Percentiles rank a stretch among this genome's conserved stretches.
phyloP scores from a whole-genome alignment of 2,113 vertebrate species.

The Saimiri boliviensis region DNA sequence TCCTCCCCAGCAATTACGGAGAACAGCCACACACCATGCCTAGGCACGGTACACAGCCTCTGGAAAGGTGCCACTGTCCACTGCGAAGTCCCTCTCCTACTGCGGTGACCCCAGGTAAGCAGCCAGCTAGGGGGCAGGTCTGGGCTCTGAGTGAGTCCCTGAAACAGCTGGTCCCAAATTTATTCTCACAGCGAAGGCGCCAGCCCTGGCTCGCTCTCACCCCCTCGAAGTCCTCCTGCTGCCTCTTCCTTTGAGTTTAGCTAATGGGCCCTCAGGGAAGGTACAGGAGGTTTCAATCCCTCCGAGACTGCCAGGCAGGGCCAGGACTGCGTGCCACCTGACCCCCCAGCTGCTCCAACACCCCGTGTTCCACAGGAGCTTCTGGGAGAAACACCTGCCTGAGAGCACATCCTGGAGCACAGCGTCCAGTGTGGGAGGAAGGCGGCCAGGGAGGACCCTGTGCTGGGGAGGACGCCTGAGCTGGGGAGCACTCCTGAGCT shows the following conservation, averaged over 20 bases:
- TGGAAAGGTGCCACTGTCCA: not conserved
- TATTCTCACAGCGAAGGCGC: not conserved
- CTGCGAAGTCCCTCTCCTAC: too few relatives aligned
- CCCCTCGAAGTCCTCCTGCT: accelerated
- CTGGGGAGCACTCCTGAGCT: too few relatives aligned
- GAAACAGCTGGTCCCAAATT: not conserved
- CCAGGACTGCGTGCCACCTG: accelerated
- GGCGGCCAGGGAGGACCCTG: too few relatives aligned
- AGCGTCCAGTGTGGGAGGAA: not conserved
- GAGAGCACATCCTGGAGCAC: not conserved
- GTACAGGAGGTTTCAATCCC: too few relatives aligned
- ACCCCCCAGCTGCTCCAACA: not conserved
- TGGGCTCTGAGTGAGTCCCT: not conserved
- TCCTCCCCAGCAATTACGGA: not conserved
- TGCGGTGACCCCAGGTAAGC: not conserved
- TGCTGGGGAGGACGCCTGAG: too few relatives aligned
- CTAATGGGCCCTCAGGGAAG: not conserved
- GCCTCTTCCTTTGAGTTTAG: not conserved
- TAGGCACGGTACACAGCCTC: not conserved
- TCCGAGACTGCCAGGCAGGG: not conserved
- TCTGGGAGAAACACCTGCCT: accelerated
- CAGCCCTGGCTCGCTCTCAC: not conserved
- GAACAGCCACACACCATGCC: not conserved
- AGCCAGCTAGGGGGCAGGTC: too few relatives aligned
- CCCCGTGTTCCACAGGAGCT: not conserved